A percentile compares a stretch with the other conserved stretches of the same genome.
Evolutionary conservation across 2,113 vertebrate genomes (phyloP).

Genomic region (Leiothrix lutea): DNA sequence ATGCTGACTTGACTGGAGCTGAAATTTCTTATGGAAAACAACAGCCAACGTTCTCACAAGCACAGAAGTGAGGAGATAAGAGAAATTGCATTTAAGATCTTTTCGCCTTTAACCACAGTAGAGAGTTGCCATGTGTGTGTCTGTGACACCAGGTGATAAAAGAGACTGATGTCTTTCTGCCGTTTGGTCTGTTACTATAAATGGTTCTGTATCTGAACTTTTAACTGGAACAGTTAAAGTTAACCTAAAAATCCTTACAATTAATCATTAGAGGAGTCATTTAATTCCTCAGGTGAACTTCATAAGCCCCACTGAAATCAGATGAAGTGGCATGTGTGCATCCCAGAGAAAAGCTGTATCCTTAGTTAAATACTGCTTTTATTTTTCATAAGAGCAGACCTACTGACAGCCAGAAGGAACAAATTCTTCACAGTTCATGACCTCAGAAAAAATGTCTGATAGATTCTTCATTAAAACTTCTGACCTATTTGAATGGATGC

Average conservation of each 20-base stretch:
- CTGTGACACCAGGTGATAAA: background rate
- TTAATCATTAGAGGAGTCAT: background rate
- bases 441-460: background rate
- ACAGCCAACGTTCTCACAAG: background rate
- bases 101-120: background rate
- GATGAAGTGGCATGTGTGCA: background rate
- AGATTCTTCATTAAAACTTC: background rate
- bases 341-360: background rate
- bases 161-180: background rate
- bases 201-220: background rate
- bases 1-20: background rate
- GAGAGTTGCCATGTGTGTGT: background rate
- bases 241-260: background rate
- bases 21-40: background rate
- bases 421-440: background rate
- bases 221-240: background rate
- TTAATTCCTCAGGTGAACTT: background rate
- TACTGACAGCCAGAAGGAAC: background rate
- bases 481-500: background rate
- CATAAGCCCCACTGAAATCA: background rate
- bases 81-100: background rate
- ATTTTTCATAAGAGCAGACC: background rate
- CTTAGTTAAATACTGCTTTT: background rate
- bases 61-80: background rate
- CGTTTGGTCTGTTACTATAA: background rate